Base-by-base conservation (phyloP, 2,888 invertebrate species). In the Leucophenga maculata region DNA sequence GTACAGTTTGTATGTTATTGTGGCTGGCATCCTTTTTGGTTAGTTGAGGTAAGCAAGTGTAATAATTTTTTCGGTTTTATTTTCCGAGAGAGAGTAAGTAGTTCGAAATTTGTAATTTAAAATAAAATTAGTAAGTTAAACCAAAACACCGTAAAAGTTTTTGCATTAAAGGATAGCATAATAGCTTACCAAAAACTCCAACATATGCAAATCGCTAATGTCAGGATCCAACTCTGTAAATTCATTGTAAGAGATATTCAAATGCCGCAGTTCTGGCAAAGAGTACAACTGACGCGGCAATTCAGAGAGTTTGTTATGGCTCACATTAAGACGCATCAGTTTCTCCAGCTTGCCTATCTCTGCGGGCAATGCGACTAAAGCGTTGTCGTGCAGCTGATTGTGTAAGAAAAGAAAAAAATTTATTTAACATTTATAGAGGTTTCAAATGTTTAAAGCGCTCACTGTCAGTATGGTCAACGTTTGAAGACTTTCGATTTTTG, bases 351-450 rank as follows among this genome's bases (percentile, higher is more conserved):
- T 90, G 55, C 94, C 93, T 80, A 97, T 91, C 88, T 94, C 93
- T 46, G 91, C 85, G 8, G 97, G 96, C 73, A 97, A 87, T 65
- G 88, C 89, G 75, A 90, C 90, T 82, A 97, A 87, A 60, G 92
- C 92, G 90, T 97, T 97, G 87, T 96, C 94, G 89, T 96, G 95
- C 64, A 96, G 90, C 96, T 97, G 86, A n/a, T n/a, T n/a, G n/a
- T n/a, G n/a, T n/a, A n/a, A n/a, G n/a, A n/a, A n/a, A n/a, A n/a
- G n/a, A n/a, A n/a, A n/a, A 57, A 88, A 85, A 69, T 78, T 75
- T 85, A 85, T n/a, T n/a, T n/a, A n/a, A n/a, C n/a, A n/a, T n/a
- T n/a, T n/a, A n/a, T n/a, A n/a, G n/a, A n/a, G n/a, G n/a, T n/a
- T 26, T 22, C 46, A 9, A 6, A 50, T 16, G 14, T 6, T 54